A percentile compares a stretch with the other conserved stretches of the same genome.
phyloP scores from a whole-genome alignment of 2,888 invertebrate genomes.

The Chaetoderma sp. region DNA sequence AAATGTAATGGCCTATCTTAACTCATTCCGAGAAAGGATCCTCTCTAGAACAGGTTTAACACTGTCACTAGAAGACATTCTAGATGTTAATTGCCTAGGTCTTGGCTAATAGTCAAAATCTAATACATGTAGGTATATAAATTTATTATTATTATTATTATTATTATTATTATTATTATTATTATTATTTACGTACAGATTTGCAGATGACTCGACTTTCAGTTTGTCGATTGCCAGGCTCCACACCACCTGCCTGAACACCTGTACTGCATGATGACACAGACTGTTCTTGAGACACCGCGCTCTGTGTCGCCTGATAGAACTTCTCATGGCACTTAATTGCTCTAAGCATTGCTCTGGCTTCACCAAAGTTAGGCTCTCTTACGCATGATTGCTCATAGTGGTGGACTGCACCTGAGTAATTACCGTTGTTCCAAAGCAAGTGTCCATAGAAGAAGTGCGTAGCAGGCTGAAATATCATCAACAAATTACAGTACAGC shows the following conservation, averaged over 20 bases:
- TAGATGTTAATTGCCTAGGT: no score
- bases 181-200: slow-evolving; percentile 55
- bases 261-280: slow-evolving; percentile 37
- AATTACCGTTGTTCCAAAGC: slow-evolving; percentile 76
- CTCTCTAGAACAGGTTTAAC: no score
- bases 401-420: slow-evolving; percentile 64
- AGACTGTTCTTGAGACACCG: slow-evolving; percentile 49
- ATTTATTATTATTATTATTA: no score
- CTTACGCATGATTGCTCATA: slow-evolving; percentile 63
- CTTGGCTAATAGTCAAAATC: no score
- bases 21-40: no score
- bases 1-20: no score
- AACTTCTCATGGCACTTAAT: slow-evolving; percentile 65
- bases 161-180: no score
- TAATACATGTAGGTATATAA: no score
- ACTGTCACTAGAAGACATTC: no score
- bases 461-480: slow-evolving; percentile 75
- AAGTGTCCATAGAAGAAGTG: slow-evolving; percentile 79
- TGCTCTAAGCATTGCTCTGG: slow-evolving; percentile 58
- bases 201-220: slow-evolving; percentile 64
- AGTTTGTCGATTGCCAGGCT: slow-evolving; percentile 34
- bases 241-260: slow-evolving; percentile 34
- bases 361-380: slow-evolving; percentile 56
- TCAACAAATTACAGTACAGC: no score
- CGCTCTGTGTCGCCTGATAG: slow-evolving; percentile 58